A percentile compares a stretch with the other conserved stretches of the same genome.
phyloP scores from a whole-genome alignment of 2,797 vertebrate genomes.

The Microctenopoma stevenorrisi region DNA sequence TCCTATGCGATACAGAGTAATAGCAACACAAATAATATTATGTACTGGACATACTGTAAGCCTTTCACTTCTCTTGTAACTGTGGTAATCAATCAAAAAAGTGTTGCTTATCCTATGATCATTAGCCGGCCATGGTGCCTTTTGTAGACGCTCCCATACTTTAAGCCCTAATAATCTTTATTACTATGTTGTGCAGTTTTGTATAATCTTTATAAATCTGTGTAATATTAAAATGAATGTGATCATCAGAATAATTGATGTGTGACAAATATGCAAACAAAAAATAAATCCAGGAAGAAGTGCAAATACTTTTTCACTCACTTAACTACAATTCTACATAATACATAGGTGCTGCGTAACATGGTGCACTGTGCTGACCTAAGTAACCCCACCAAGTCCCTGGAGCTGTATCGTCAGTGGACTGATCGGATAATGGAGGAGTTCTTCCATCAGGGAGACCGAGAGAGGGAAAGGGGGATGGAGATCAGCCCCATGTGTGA shows the following conservation, averaged over 20 bases:
- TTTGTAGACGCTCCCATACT: not conserved
- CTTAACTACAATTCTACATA: not conserved
- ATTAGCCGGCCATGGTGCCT: slow-evolving; percentile 26
- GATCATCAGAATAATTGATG: too few relatives aligned
- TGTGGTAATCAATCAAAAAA: slow-evolving; percentile 1
- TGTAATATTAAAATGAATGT: too few relatives aligned
- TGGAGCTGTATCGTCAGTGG: slow-evolving; percentile 98
- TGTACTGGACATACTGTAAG: not conserved
- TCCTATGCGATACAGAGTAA: not conserved
- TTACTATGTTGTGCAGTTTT: too few relatives aligned
- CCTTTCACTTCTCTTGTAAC: slow-evolving; percentile 14
- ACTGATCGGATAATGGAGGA: slow-evolving; percentile 99
- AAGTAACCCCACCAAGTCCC: slow-evolving; percentile 97
- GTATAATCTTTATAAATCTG: too few relatives aligned
- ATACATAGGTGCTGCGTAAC: slow-evolving; percentile 92
- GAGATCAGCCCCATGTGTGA: slow-evolving; percentile 99
- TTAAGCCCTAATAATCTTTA: too few relatives aligned
- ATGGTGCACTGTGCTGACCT: slow-evolving; percentile 99
- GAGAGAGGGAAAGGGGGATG: slow-evolving; percentile 95
- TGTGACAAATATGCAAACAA: too few relatives aligned
- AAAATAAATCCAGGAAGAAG: too few relatives aligned
- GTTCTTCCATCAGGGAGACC: slow-evolving; percentile 98
- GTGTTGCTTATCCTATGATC: slow-evolving; percentile 24
- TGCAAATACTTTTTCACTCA: too few relatives aligned
- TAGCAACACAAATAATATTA: not conserved